Conservation (phyloP, 1,140 invertebrate genomes). For the Drosophila bocki region DNA sequence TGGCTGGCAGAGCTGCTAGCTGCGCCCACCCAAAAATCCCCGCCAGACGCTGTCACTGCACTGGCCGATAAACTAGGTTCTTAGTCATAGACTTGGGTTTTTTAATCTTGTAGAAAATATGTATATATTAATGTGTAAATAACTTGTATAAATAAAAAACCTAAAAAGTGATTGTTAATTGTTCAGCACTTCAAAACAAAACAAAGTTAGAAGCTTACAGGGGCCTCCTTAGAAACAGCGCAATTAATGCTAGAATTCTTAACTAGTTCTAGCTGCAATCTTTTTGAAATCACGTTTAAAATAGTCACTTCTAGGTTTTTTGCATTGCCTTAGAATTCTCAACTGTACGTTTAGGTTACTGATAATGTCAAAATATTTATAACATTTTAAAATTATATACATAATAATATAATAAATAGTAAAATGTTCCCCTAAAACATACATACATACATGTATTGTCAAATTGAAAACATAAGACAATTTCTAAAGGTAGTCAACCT, state of each 20-base stretch:
- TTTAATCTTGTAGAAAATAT: not conserved
- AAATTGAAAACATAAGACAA: not conserved
- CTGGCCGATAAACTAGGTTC: not conserved
- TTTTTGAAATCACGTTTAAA: not conserved
- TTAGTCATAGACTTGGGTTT: not conserved
- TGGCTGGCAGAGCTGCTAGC: constrained; percentile 58
- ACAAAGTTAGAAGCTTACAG: not conserved
- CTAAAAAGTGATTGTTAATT: not conserved
- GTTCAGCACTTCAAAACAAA: not conserved
- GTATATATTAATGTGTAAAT: not conserved
- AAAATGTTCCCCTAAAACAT: not conserved
- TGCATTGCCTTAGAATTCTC: not conserved
- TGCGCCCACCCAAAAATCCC: constrained; percentile 69
- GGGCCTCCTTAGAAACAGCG: not conserved
- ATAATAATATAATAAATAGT: too few relatives aligned
- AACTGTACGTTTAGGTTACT: not conserved
- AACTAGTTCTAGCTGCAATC: not conserved
- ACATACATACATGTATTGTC: accelerated
- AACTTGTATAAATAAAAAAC: not conserved
- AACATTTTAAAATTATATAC: not conserved
- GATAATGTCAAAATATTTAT: not conserved
- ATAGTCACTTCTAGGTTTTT: not conserved
- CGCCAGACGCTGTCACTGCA: constrained; percentile 34
- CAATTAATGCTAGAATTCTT: not conserved
- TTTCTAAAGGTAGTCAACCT: not conserved